Percentiles rank a stretch among this genome's conserved stretches.
These are phyloP conservation scores for Baryphthengus martii DNA, from an alignment of 2,113 vertebrate genomes.

Conservation along the genomic window DNA sequence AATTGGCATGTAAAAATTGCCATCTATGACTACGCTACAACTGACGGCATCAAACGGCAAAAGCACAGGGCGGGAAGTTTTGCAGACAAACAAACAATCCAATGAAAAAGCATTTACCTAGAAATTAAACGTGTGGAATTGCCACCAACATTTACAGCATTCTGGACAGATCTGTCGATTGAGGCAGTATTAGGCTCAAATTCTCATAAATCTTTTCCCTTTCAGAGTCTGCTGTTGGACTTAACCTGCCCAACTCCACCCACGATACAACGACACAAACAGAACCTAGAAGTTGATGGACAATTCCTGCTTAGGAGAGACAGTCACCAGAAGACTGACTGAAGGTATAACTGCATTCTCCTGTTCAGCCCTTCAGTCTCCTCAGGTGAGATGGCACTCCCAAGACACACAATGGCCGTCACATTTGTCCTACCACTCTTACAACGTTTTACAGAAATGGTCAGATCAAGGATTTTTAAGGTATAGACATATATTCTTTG, in stretches of 20 bases:
- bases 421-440: background rate
- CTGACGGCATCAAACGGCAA: background rate
- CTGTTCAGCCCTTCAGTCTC: background rate
- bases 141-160: background rate
- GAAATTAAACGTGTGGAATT: background rate
- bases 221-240: background rate
- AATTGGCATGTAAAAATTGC: background rate
- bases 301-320: background rate
- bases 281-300: background rate
- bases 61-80: background rate
- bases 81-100: background rate
- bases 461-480: background rate
- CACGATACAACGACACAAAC: background rate
- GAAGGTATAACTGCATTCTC: accelerated
- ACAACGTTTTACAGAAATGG: too few species aligned
- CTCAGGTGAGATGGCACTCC: background rate
- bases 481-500: background rate
- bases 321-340: background rate
- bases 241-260: background rate
- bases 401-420: background rate
- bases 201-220: background rate
- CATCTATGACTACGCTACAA: background rate
- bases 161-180: background rate
- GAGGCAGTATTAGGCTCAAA: background rate
- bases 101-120: background rate